Percentiles rank a stretch among this genome's conserved stretches.
Evolutionary conservation across 2,888 invertebrate species (phyloP).

Genomic region (Ferrisia virgata): DNA sequence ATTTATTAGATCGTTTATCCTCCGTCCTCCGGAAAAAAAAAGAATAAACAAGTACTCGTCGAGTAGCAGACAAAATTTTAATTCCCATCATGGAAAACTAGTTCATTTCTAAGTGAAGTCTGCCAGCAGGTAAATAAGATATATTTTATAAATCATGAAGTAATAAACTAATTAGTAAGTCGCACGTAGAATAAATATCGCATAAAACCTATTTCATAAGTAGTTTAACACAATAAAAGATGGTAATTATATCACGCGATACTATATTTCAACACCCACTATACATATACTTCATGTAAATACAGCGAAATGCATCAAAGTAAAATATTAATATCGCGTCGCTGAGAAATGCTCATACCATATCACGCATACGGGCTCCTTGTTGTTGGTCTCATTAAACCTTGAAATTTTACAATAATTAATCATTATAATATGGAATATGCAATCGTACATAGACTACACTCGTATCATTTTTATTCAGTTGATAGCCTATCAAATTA

Average conservation of each 20-base stretch:
- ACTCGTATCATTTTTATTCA: not conserved
- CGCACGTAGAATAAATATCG: conserved; percentile 9
- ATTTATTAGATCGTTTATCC: not conserved
- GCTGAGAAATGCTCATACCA: not conserved
- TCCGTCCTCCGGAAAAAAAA: not conserved
- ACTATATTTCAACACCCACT: conserved; percentile 18
- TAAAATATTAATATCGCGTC: not conserved
- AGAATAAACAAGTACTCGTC: not conserved
- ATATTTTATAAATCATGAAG: conserved; percentile 30
- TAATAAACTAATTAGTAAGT: conserved; percentile 23
- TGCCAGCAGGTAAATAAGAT: not conserved
- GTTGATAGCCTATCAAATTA: not conserved
- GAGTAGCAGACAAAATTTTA: not conserved
- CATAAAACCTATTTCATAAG: conserved; percentile 31
- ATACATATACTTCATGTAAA: not conserved
- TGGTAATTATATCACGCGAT: conserved; percentile 27
- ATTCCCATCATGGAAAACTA: not conserved
- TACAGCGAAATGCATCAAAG: conserved; percentile 8
- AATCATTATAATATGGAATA: not conserved
- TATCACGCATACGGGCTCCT: not conserved
- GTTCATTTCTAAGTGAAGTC: not conserved
- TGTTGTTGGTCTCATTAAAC: not conserved
- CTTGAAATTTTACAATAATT: conserved; percentile 22
- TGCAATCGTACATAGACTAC: no score
- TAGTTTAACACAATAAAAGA: conserved; percentile 32